Evolutionary conservation across 2,888 invertebrate genomes (phyloP), one percentile per base, ranked within the genome.

Genomic region (Cryptocephalus moraei): DNA sequence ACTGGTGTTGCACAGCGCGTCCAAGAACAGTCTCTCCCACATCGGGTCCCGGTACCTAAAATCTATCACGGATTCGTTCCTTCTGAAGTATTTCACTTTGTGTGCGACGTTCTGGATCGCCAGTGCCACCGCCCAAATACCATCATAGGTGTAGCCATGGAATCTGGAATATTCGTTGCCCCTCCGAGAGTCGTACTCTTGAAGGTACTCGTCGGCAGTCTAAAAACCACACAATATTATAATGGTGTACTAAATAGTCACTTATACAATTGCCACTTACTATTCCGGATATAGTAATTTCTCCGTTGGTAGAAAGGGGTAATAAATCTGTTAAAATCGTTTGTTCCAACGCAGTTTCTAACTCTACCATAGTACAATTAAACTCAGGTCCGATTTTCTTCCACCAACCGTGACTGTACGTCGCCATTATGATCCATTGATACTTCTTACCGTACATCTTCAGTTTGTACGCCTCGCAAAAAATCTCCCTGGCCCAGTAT

Each of bases 81-180:
- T 81, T 50, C 84, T 77, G 58, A 76, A 76, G 46, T 80, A 73
- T 50, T 80, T 77, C 41, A 86, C 81, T 55, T 82, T 75, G 57
- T 86, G 83, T 0, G 92, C 86, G 22, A 94, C 91, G 55, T 86
- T 85, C 64, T 95, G 90, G 50, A 99, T 88, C 1, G 96, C 96
- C 50, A 93, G 71, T 0, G 97, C 97, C 56, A 97, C 91, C 0
- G 95, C 91, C 96, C 97, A 97, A 56, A 99, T 90, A 4, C 93
- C 97, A 70, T 99, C 97, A 68, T 97, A 99, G 9, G 96, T 95
- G 70, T 97, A 99, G 2, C 95, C 96, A 68, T 96, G 95, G 67
- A 93, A 96, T 56, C 93, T 80, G 33, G 93, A 94, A 72, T 91
- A 94, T 63, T 92, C 91, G 1, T 72, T 67, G 1, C 88, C 86